Base-by-base conservation (phyloP, 2,888 invertebrate genomes). In the Cataglyphis rosenhaueri region DNA sequence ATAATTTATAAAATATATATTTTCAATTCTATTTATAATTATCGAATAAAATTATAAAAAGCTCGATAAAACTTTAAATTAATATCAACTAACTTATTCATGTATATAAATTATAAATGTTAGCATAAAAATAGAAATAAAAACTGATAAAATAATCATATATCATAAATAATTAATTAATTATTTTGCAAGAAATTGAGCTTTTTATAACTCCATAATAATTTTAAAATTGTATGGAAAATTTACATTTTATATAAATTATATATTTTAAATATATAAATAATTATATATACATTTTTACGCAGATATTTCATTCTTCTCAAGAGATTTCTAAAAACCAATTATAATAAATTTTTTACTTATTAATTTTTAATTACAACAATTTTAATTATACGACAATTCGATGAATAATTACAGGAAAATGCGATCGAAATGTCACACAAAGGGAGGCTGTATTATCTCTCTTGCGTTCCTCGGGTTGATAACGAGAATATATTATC, bases 401-500 rank as follows among this genome's bases (percentile, higher is more conserved):
- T 65, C 8, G 52, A 65, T 12, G 0, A 74, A 35, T 79, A 64
- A 86, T 92, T 91, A 66, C 92, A 96, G 96, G 94, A 93, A n/a
- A 95, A 95, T 90, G 95, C 95, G 82, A 92, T 96, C 2, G 95
- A 95, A 94, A 92, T 96, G 0, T 89, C 94, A 18, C 94, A 94
- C 82, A 94, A 95, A 88, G 95, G 95, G 66, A 95, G 95, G 84
- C 88, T 87, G 61, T 93, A 93, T 82, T 95, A 95, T 91, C 94
- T 95, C 84, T 95, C 95, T 5, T 71, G 95, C 86, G 92, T 91
- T 65, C 82, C 93, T 78, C 89, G 92, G 44, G 88, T 93, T 41
- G 91, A 90, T 82, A 90, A 95, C 32, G 96, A 96, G 62, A 95
- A 95, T 35, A 94, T 94, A 48, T 93, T 97, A 85, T 96, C 96